Percentiles rank a stretch among this genome's conserved stretches.
Conservation (phyloP, 2,113 vertebrate species). For the Solea senegalensis region DNA sequence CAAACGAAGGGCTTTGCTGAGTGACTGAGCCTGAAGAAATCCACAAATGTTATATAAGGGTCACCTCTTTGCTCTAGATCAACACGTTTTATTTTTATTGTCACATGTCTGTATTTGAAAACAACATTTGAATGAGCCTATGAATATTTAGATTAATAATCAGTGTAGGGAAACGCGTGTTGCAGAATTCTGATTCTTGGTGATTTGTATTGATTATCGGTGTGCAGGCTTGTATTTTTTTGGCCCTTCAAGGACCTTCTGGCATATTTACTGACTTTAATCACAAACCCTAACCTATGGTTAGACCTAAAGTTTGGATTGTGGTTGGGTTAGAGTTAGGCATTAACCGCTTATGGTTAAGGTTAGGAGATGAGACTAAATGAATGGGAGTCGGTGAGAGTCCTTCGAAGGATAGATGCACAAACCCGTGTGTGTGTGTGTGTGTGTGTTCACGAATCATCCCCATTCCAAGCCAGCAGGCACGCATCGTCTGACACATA, state of each 20-base stretch:
- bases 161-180: background rate
- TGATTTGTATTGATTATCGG: background rate
- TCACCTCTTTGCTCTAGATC: conserved; percentile 16
- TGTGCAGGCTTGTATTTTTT: too few species aligned
- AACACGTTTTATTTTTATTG: background rate
- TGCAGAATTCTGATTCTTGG: background rate
- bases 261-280: too few species aligned
- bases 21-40: conserved; percentile 41
- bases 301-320: too few species aligned
- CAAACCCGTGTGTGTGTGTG: too few species aligned
- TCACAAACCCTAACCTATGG: too few species aligned
- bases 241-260: too few species aligned
- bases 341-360: too few species aligned
- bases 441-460: background rate
- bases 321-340: too few species aligned
- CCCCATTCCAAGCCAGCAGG: background rate
- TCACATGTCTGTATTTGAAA: conserved; percentile 3
- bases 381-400: too few species aligned
- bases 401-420: too few species aligned
- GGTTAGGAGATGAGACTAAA: too few species aligned
- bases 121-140: background rate
- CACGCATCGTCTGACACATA: conserved; percentile 10
- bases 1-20: conserved; percentile 45
- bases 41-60: conserved; percentile 29
- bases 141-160: conserved; percentile 3